phyloP scores from a whole-genome alignment of 2,113 vertebrate species.

The Planiliza haematocheilus region DNA sequence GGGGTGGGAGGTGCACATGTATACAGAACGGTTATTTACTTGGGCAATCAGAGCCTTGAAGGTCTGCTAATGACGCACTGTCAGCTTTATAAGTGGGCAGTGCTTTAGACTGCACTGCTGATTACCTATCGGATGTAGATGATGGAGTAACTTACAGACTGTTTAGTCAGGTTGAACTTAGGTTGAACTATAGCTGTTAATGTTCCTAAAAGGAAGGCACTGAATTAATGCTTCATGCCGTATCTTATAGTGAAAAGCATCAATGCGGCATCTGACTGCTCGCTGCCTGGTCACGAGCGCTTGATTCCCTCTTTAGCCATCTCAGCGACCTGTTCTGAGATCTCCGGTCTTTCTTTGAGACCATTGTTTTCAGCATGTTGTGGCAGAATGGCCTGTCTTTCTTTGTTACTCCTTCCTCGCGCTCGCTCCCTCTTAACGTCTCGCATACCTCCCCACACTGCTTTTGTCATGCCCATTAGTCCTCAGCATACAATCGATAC shows the following conservation, averaged over 20 bases:
- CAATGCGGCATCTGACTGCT: too few species aligned
- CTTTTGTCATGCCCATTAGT: constrained; percentile 65
- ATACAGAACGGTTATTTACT: too few species aligned
- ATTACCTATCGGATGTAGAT: too few species aligned
- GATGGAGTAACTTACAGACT: too few species aligned
- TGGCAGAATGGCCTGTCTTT: not conserved
- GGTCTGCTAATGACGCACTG: too few species aligned
- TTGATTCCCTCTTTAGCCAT: not conserved
- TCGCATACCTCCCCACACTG: constrained; percentile 26
- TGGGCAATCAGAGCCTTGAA: too few species aligned
- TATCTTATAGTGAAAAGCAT: not conserved
- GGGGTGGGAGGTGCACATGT: too few species aligned
- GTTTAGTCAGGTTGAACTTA: too few species aligned
- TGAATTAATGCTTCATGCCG: not conserved
- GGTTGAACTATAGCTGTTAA: not conserved
- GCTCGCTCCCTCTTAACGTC: constrained; percentile 37
- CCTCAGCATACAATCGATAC: constrained; percentile 59
- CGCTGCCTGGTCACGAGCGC: too few species aligned
- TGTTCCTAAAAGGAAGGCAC: not conserved
- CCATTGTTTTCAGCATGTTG: not conserved
- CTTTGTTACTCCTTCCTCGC: constrained; percentile 26
- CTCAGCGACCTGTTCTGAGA: not conserved
- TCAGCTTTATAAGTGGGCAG: too few species aligned
- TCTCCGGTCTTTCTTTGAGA: constrained; percentile 1
- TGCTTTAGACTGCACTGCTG: too few species aligned